Evolutionary conservation across 1,140 invertebrate species (phyloP), one percentile per base, ranked within the genome.

Genomic region (Stenopsyche tienmushanensis): DNA sequence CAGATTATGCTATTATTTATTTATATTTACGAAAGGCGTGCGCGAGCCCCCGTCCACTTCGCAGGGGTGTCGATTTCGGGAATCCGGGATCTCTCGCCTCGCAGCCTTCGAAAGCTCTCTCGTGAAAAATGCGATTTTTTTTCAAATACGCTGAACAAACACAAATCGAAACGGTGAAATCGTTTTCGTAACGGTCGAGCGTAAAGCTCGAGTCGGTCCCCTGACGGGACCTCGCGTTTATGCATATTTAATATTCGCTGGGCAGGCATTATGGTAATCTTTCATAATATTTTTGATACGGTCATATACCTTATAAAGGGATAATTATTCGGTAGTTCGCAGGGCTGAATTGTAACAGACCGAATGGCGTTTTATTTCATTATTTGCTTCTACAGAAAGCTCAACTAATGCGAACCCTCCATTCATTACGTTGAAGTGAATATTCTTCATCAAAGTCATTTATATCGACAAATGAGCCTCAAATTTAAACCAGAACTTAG

Each of bases 231-330:
- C 55, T 54, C 60, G 44, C 63, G 34, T 66, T 70, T 70, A 70
- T 70, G 68, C 68, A 70, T 66, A 70, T 70, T 66, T 70, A 66
- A 64, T 70, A 64, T 70, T 62, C 47, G 57, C 54, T 58, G 69
- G 57, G 62, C 65, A 67, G 58, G 69, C 69, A 67, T 70, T 70
- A 67, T 67, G 69, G 65, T 70, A 70, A 70, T 70, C 66, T 67
- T 70, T 70, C 69, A 70, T 70, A 70, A 70, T 70, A 70, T 70
- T 70, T 70, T 67, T 67, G 69, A 70, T 70, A 70, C 69, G 69
- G 69, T 70, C 69, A 59, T 67, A 67, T 66, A 67, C 62, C 69
- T 67, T 66, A 60, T 60, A 60, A 60, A 60, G 64, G 69, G 59
- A 70, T 70, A 70, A 70, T 70, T 67, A 70, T 70, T 70, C 64